Base-by-base conservation (phyloP, 1,140 invertebrate genomes). In the Drosophila bocqueti region DNA sequence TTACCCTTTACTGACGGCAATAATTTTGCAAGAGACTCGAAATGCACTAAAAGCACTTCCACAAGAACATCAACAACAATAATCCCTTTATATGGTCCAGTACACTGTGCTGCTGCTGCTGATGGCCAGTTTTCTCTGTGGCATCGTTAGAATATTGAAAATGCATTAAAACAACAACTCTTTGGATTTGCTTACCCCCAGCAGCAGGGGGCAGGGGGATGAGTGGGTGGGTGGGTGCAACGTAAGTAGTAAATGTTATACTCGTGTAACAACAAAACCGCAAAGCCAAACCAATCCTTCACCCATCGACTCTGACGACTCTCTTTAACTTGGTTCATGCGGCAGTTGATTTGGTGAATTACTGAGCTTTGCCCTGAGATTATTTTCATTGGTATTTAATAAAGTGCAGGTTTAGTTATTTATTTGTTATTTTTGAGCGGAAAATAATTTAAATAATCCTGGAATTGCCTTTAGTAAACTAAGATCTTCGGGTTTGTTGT, bases 211-310 rank as follows among this genome's bases (percentile, higher is more conserved):
- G 43, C 5, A 29, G 10, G 4, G 15, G 2, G 13, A 16, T 16
- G 16, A 21, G 58, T 18, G 43, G 40, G 34, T 64, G 49, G 46
- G 34, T 64, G 49, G 46, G 29, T 59, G 36, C 29, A 31, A 29
- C 45, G 69, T 73, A 89, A 75, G 76, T 71, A 77, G 81, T 89
- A 83, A 87, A 89, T 89, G 84, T 89, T 89, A 52, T 69, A 83
- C 76, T 83, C 84, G 75, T 89, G 83, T 89, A 67, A 61, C 80
- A 66, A 87, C 84, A 89, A 83, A 86, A 73, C 83, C 83, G 62
- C 84, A 83, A 71, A 78, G 67, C 52, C 79, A 74, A 81, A 85
- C 64, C 55, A 64, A 73, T 46, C 47, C 49, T 49, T 52, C 42
- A 34, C 42, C 57, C 57, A 73, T 43, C 21, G 46, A 38, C 54